Conservation (phyloP, 2,113 vertebrate species). For the Neodon shergylaensis region DNA sequence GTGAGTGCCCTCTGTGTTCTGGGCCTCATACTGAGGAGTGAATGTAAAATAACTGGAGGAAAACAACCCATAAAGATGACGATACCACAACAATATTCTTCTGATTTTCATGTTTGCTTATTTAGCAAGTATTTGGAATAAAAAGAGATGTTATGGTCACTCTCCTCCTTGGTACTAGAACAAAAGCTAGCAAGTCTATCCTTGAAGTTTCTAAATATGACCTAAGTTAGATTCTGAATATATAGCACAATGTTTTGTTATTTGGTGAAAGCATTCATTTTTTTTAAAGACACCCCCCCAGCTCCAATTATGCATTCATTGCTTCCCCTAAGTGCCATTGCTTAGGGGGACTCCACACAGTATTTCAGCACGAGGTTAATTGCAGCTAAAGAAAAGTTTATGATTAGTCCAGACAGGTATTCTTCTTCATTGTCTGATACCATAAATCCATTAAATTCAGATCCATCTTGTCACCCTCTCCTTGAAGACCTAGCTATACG, state of each 20-base stretch:
- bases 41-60: background rate
- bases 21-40: background rate
- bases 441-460: conserved; percentile 79
- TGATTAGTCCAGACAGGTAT: conserved; percentile 76
- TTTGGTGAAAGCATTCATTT: conserved; percentile 62
- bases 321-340: conserved; percentile 59
- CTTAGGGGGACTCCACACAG: conserved; percentile 52
- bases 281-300: conserved; percentile 32
- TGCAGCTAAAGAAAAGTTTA: conserved; percentile 79
- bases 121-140: background rate
- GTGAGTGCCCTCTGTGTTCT: background rate
- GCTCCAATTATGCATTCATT: conserved; percentile 70
- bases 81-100: background rate
- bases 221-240: conserved; percentile 40
- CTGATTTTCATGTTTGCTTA: background rate
- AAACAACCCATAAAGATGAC: background rate
- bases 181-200: background rate
- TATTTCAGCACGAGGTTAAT: conserved; percentile 76
- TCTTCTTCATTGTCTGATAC: conserved; percentile 82
- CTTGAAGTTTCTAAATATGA: conserved; percentile 17
- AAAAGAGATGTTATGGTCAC: background rate
- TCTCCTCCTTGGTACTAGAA: background rate
- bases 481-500: conserved; percentile 79
- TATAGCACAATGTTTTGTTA: conserved; percentile 38
- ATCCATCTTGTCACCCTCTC: conserved; percentile 80